Evolutionary conservation across 2,797 vertebrate genomes (phyloP).

Genomic region (Danio tinwini): DNA sequence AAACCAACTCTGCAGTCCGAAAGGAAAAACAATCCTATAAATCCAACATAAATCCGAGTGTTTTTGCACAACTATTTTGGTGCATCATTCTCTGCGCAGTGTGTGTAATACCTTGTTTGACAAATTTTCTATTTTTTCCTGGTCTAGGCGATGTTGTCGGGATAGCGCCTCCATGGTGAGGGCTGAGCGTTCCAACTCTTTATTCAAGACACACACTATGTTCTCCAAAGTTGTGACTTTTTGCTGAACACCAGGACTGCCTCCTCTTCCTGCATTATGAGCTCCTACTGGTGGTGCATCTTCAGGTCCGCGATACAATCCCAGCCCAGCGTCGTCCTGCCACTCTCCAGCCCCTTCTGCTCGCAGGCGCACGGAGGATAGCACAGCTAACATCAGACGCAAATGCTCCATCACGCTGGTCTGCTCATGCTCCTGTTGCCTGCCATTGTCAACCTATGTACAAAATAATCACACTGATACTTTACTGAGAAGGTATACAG

Average conservation of each 20-base stretch:
- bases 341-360: slow-evolving; percentile 69
- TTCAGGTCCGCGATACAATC: slow-evolving; percentile 73
- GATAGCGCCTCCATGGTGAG: slow-evolving; percentile 84
- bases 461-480: neutral
- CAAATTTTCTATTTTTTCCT: slow-evolving; percentile 90
- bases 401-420: slow-evolving; percentile 85
- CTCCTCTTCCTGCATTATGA: slow-evolving; percentile 65
- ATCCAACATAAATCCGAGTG: neutral
- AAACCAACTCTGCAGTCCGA: slow-evolving; percentile 46
- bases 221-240: slow-evolving; percentile 90
- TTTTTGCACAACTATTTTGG: neutral
- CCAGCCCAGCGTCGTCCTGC: slow-evolving; percentile 77
- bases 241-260: slow-evolving; percentile 65
- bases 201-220: slow-evolving; percentile 93
- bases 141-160: slow-evolving; percentile 89
- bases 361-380: slow-evolving; percentile 68
- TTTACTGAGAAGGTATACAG: neutral
- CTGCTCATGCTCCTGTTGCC: slow-evolving; percentile 86
- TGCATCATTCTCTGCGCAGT: neutral
- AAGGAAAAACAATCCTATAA: slow-evolving; percentile 32
- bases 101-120: slow-evolving; percentile 78
- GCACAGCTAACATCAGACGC: slow-evolving; percentile 82
- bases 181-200: slow-evolving; percentile 90
- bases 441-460: slow-evolving; percentile 87
- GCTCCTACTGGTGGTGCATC: slow-evolving; percentile 61